Base-by-base conservation (phyloP, 2,888 invertebrate species). In the Chydorus sphaericus region DNA sequence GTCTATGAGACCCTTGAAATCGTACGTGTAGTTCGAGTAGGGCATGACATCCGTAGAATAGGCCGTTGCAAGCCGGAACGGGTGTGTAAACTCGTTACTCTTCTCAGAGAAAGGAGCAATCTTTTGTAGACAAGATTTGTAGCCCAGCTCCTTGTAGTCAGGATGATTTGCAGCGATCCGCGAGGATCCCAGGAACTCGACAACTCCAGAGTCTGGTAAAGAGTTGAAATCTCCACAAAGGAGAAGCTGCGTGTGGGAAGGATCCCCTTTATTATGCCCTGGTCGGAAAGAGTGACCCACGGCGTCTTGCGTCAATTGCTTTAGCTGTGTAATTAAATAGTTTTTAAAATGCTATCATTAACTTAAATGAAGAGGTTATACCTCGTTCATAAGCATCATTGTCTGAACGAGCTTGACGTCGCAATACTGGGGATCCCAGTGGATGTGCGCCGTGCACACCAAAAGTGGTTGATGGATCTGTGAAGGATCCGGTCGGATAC, bases 351-450 rank as follows among this genome's bases (percentile, higher is more conserved):
- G 23, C 60, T 60, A 16, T 59, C 58, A 57, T 59, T 14, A 14
- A 18, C 20, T 23, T n/a, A 33, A 44, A 14, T 33, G 44, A 56
- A 14, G 16, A 39, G 26, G 8, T n/a, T 20, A 26, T n/a, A 58
- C 48, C 52, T 97, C 96, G 70, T 91, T 87, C 73, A 92, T 87
- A 63, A 98, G 74, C 94, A 98, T 96, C 88, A 97, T 94, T 33
- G 94, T 93, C 73, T 98, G 98, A 62, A 99, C 94, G 49, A 99
- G 79, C 73, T 98, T 98, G 50, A 98, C 98, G 73, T 98, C 98
- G 70, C 96, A 94, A 73, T 85, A 97, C 74, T 98, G 96, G 0
- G 98, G 98, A 76, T 99, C 97, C 98, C 98, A 99, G 72, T 98
- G 97, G 65, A 98, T 92, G 73, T 98, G 98, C 33, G 97, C 96